Conservation (phyloP, 1,140 invertebrate genomes). For the Amphibalanus amphitrite region DNA sequence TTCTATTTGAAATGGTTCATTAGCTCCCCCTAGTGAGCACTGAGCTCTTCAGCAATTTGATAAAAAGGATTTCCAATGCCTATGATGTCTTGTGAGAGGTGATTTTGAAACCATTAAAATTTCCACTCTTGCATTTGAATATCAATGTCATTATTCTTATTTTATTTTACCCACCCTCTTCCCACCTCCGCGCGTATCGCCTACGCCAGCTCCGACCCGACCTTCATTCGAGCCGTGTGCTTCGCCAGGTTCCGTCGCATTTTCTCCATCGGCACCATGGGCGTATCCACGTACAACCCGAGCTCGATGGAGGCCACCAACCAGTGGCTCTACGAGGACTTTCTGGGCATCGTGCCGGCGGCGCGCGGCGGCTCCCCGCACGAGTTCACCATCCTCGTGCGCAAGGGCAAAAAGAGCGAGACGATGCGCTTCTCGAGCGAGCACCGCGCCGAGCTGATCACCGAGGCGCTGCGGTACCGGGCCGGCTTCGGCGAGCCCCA, state of each 20-base stretch:
- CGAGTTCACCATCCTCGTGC: slow-evolving; percentile 70
- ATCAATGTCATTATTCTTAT: no score
- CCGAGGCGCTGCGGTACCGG: slow-evolving; percentile 68
- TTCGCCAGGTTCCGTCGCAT: slow-evolving; percentile 85
- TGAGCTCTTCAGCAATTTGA: no score
- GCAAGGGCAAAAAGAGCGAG: slow-evolving; percentile 73
- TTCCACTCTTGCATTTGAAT: no score
- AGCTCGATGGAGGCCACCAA: slow-evolving; percentile 88
- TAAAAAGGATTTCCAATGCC: no score
- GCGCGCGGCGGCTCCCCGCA: slow-evolving; percentile 30
- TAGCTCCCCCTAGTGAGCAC: no score
- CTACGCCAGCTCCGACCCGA: no score
- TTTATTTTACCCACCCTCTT: no score
- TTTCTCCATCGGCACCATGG: slow-evolving; percentile 85
- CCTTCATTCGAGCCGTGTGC: no score
- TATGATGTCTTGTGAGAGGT: no score
- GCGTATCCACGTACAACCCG: slow-evolving; percentile 95
- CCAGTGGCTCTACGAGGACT: slow-evolving; percentile 71
- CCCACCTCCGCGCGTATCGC: no score
- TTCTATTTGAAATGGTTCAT: no score
- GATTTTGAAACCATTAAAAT: no score
- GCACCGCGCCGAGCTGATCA: slow-evolving; percentile 75
- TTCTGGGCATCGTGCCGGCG: slow-evolving; percentile 50
- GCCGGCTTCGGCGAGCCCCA: slow-evolving; percentile 42
- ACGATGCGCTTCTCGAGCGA: slow-evolving; percentile 96